These are phyloP conservation scores for Parnassius mnemosyne DNA, from an alignment of 2,888 invertebrate species.

Conservation along the genomic window DNA sequence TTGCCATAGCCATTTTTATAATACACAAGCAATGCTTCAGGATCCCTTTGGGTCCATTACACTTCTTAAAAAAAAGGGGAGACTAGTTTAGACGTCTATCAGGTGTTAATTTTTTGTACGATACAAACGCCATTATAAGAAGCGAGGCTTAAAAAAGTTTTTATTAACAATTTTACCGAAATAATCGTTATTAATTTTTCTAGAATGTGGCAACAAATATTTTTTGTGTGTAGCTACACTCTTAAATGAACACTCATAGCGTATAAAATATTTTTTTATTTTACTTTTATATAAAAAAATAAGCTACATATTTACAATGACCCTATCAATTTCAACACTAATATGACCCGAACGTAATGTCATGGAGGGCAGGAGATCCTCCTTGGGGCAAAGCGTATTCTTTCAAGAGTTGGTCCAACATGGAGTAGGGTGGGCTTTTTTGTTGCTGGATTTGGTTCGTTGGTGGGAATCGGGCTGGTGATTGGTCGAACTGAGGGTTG, in stretches of 20 bases:
- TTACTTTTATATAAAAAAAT: slow-evolving; percentile 50
- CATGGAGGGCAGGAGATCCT: slow-evolving; percentile 86
- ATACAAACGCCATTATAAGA: no score
- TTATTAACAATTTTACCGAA: no score
- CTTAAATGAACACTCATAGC: background rate
- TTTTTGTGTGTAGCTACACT: no score
- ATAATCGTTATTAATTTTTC: no score
- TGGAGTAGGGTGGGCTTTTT: slow-evolving; percentile 59
- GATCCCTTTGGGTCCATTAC: no score
- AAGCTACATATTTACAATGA: slow-evolving; percentile 71
- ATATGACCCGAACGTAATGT: slow-evolving; percentile 91
- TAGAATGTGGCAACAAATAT: no score
- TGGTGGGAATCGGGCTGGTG: slow-evolving; percentile 37
- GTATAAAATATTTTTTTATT: slow-evolving; percentile 26
- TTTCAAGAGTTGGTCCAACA: slow-evolving; percentile 89
- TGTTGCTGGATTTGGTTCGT: slow-evolving; percentile 42
- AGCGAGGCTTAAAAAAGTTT: no score
- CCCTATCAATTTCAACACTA: slow-evolving; percentile 61
- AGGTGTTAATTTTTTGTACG: no score
- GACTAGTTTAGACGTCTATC: no score
- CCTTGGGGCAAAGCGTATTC: slow-evolving; percentile 88
- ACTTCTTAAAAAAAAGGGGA: no score
- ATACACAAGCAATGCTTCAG: no score
- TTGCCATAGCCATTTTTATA: no score
- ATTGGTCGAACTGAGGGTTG: slow-evolving; percentile 46